Conservation (phyloP, 2,888 invertebrate genomes). For the Amiota communis region DNA sequence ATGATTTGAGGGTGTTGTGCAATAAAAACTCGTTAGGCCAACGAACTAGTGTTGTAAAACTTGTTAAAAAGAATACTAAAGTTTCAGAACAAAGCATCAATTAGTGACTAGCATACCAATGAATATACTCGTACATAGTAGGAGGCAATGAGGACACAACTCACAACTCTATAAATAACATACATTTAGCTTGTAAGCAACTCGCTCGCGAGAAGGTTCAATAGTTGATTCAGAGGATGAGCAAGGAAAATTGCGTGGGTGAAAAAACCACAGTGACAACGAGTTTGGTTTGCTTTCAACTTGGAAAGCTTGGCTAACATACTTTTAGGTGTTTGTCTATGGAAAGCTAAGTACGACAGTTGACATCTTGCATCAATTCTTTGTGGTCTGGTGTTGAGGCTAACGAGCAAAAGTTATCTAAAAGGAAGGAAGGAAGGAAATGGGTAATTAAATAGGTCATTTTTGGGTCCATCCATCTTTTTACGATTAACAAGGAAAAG, state of each 20-base stretch:
- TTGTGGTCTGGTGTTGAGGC: no score
- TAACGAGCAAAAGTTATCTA: no score
- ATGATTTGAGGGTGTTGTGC: background rate
- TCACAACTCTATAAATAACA: no score
- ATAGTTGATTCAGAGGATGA: no score
- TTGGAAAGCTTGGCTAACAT: background rate
- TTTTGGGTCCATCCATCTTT: background rate
- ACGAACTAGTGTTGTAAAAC: conserved; percentile 1
- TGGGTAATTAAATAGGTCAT: no score
- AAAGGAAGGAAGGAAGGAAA: no score
- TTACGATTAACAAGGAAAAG: background rate
- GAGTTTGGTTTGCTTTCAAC: no score
- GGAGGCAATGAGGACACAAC: conserved; percentile 7
- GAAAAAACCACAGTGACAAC: no score
- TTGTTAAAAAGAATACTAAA: conserved; percentile 47
- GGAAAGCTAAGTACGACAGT: background rate
- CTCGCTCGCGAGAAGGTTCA: no score
- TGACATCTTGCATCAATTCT: no score
- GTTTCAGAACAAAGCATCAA: conserved; percentile 40
- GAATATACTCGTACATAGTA: conserved; percentile 4
- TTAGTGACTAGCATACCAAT: conserved; percentile 35
- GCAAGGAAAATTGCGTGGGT: no score
- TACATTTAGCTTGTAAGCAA: no score
- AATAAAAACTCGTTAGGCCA: background rate
- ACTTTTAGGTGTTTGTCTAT: background rate